A percentile compares a stretch with the other conserved stretches of the same genome.
These are phyloP conservation scores for Anoncus sp. DNA, from an alignment of 2,888 invertebrate species.

Conservation along the genomic window DNA sequence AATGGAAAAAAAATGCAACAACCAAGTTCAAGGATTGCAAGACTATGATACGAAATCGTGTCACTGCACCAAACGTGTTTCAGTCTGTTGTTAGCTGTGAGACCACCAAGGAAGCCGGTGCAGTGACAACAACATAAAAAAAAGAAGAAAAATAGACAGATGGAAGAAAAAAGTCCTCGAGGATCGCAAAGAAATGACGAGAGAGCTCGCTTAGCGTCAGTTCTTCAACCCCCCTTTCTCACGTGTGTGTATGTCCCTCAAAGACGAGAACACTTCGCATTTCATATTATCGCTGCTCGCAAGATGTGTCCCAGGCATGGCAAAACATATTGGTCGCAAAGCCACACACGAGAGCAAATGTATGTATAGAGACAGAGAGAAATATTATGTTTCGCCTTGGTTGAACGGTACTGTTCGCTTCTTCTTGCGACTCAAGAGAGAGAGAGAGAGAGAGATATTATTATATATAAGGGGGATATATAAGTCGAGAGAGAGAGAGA, in stretches of 20 bases:
- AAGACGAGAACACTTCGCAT: slow-evolving; percentile 45
- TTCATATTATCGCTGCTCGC: slow-evolving; percentile 42
- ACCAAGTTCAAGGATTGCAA: not conserved
- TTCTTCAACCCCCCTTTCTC: slow-evolving; percentile 43
- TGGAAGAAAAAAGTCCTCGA: slow-evolving; percentile 39
- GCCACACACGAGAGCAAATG: slow-evolving; percentile 42
- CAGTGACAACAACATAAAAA: slow-evolving; percentile 28
- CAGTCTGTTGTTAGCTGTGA: not conserved
- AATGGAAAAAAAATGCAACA: not conserved
- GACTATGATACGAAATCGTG: not conserved
- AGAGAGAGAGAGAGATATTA: slow-evolving; percentile 69
- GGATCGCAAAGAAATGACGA: slow-evolving; percentile 53
- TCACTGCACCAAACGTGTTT: not conserved
- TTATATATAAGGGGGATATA: slow-evolving; percentile 69
- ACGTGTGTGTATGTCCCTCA: slow-evolving; percentile 39
- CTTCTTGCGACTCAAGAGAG: slow-evolving; percentile 49
- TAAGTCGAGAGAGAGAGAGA: slow-evolving; percentile 50
- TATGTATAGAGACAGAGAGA: not conserved
- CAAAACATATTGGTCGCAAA: slow-evolving; percentile 56
- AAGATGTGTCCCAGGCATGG: slow-evolving; percentile 52
- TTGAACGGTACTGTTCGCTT: slow-evolving; percentile 68
- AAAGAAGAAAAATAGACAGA: slow-evolving; percentile 12
- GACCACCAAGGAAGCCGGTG: slow-evolving; percentile 52
- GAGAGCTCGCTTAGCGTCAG: slow-evolving; percentile 44
- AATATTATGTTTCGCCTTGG: slow-evolving; percentile 52